Evolutionary conservation across 1,140 invertebrate species (phyloP), one percentile per base, ranked within the genome.

Genomic region (Melitaea cinxia): DNA sequence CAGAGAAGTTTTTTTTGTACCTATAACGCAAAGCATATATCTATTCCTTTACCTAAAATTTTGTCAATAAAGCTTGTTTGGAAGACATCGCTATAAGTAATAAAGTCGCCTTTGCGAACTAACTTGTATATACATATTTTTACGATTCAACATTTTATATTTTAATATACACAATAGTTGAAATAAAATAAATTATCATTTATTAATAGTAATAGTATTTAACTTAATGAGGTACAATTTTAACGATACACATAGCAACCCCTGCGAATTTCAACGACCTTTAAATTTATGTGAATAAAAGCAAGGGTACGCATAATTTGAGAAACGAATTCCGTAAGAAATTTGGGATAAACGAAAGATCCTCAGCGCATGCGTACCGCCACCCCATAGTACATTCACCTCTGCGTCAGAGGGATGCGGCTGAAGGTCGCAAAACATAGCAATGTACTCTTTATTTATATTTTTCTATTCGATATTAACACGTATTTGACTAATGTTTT

Each of bases 311-410:
- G 37, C 39, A 45, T 45, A 45, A 45, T 45, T 45, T 45, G 39
- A 5, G 39, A 9, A 9, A 15, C 17, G 17, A 45, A 19, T 45
- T 45, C 39, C 39, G 15, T 9, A 47, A 9, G 19, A 23, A 47
- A 47, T 57, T 57, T 57, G 42, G 37, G 54, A 26, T 14, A 45
- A 57, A 15, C 37, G 35, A 19, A 33, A 10, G 6, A 28, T 39
- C 37, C 26, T 28, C n/a, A 6, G 39, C 57, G 57, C 57, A 63
- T 33, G 50, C 52, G 60, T 33, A 5, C 6, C 24, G 33, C 35
- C 62, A 65, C 62, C 62, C 62, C 30, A 33, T 12, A 33, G 62
- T 65, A 37, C 62, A 50, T 65, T 65, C 39, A 65, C 62, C 62
- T 57, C 23, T 64, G 33, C 49, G 47, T 12, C 21, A 47, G 54